These are phyloP conservation scores for Marasmarcha lunaedactyla DNA, from an alignment of 2,888 invertebrate genomes.

Conservation along the genomic window DNA sequence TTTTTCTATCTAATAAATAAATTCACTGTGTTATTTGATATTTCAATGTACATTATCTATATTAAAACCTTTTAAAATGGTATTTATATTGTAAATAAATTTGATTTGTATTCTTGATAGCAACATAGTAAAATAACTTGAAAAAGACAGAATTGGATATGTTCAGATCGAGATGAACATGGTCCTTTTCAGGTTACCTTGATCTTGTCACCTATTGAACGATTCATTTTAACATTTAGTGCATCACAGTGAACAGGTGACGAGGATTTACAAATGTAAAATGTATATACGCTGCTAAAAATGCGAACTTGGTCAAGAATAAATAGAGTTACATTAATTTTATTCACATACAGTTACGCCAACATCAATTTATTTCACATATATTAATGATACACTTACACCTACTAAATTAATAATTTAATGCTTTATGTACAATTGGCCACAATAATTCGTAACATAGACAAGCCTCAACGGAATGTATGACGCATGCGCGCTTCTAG, in stretches of 20 bases:
- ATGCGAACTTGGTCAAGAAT: neutral
- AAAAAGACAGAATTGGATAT: too few species aligned
- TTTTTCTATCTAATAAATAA: too few species aligned
- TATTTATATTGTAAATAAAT: neutral
- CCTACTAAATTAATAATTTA: neutral
- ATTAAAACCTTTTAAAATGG: too few species aligned
- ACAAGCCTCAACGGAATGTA: constrained; percentile 34
- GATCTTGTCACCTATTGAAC: too few species aligned
- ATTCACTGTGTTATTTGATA: too few species aligned
- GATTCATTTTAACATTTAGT: too few species aligned
- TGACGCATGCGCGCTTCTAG: constrained; percentile 2
- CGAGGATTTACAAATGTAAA: neutral
- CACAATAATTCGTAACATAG: constrained; percentile 16
- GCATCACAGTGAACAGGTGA: neutral
- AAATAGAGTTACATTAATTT: neutral
- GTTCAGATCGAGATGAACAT: too few species aligned
- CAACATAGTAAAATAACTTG: too few species aligned
- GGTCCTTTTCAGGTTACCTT: too few species aligned
- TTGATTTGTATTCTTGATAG: too few species aligned
- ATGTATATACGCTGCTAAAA: constrained; percentile 1
- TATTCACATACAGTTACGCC: neutral
- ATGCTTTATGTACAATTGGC: constrained; percentile 1
- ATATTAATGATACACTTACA: neutral
- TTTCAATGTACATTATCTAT: too few species aligned
- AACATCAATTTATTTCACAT: neutral